Conservation (phyloP, 1,140 invertebrate genomes). For the Cepaea nemoralis region DNA sequence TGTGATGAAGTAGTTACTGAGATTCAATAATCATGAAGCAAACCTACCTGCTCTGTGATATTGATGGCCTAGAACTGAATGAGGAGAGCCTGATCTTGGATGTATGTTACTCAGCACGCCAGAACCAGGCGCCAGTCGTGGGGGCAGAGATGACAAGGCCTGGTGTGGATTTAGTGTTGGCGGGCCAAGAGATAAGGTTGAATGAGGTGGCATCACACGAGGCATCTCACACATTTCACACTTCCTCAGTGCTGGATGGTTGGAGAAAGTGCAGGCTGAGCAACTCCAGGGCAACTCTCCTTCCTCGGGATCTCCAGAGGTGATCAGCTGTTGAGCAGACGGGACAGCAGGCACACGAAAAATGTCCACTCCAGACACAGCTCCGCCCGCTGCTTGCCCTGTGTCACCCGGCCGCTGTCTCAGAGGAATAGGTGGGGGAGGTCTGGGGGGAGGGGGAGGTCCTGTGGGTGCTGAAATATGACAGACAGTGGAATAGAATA, state of each 20-base stretch:
- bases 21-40: too few species aligned
- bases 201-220: slow-evolving; percentile 48
- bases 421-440: slow-evolving; percentile 24
- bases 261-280: slow-evolving; percentile 90
- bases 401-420: slow-evolving; percentile 11
- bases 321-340: slow-evolving; percentile 43
- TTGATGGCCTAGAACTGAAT: neutral
- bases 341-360: slow-evolving; percentile 55
- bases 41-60: slow-evolving; percentile 35
- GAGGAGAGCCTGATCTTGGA: neutral
- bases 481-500: neutral
- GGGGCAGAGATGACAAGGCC: neutral
- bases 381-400: neutral
- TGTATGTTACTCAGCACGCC: neutral
- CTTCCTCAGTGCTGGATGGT: slow-evolving; percentile 88
- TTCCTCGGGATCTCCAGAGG: slow-evolving; percentile 65
- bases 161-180: neutral
- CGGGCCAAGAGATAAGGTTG: slow-evolving; percentile 36
- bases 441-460: slow-evolving; percentile 19
- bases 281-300: slow-evolving; percentile 83
- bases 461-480: neutral
- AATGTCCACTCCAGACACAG: slow-evolving; percentile 48
- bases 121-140: neutral
- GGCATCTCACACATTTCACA: slow-evolving; percentile 91
- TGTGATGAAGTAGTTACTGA: too few species aligned